phyloP scores from a whole-genome alignment of 2,888 invertebrate genomes.

The Standfussiana lucernea region DNA sequence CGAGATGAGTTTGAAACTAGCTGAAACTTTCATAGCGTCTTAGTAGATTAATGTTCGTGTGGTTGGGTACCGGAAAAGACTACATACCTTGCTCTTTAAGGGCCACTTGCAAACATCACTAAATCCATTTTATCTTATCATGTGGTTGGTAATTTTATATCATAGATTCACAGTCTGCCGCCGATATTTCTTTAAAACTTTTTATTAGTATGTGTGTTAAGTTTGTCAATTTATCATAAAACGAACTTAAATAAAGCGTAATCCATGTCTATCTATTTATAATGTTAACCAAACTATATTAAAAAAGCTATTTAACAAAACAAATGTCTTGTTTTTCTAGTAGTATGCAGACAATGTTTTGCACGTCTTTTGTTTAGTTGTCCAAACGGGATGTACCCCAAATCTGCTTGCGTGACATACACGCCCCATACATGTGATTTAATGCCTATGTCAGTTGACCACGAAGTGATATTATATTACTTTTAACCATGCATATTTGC shows the following conservation, averaged over 20 bases:
- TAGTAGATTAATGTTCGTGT: conserved; percentile 4
- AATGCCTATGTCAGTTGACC: conserved; percentile 46
- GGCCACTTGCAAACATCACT: background rate
- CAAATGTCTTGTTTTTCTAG: too few relatives aligned
- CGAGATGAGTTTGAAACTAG: conserved; percentile 51
- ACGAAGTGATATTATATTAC: conserved; percentile 29
- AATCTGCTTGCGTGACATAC: conserved; percentile 46
- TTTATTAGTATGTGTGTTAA: too few relatives aligned
- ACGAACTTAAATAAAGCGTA: background rate
- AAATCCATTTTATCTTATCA: background rate
- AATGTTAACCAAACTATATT: background rate
- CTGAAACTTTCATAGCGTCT: conserved; percentile 45
- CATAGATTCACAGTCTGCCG: too few relatives aligned
- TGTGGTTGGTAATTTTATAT: too few relatives aligned
- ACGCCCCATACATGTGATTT: conserved; percentile 31
- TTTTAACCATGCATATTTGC: conserved; percentile 35
- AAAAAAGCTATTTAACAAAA: background rate
- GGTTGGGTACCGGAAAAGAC: background rate
- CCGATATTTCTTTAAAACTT: too few relatives aligned
- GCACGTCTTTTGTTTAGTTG: too few relatives aligned
- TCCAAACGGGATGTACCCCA: too few relatives aligned
- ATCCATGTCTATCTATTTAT: background rate
- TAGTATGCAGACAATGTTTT: too few relatives aligned
- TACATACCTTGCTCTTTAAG: too few relatives aligned
- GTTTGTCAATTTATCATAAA: background rate